Base-by-base conservation (phyloP, 2,797 vertebrate species). In the Typhlichthys subterraneus region DNA sequence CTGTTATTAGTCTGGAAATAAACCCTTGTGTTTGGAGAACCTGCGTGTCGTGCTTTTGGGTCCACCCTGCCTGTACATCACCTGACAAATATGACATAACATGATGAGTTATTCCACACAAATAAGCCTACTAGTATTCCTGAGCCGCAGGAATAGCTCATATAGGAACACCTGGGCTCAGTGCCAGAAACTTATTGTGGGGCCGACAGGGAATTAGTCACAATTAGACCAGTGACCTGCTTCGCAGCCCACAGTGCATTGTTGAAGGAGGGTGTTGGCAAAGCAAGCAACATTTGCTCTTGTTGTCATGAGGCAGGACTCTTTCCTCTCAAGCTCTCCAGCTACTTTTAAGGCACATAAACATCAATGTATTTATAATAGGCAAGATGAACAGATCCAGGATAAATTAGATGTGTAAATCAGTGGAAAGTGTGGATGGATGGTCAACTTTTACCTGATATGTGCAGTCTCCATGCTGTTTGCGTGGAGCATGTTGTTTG, bases 181-280 rank as follows among this genome's bases (percentile, higher is more conserved):
- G 29, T 14, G 70, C 80, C 81, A 83, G 67, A 19, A 33, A 56
- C 61, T 84, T 71, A 73, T 69, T 82, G 79, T 67, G 63, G 69
- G 57, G 45, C 58, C 14, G 76, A 74, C 73, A 84, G 80, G 77
- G 85, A 82, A 84, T 83, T 74, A 65, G 69, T 82, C 75, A 81
- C 69, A 77, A 88, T 85, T 82, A 80, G 71, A 75, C 81, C 59
- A 67, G 54, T 67, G 69, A 73, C 66, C 69, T 23, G 19, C 19
- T 23, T 23, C 15, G 54, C 12, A 61, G 53, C 63, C 63, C 66
- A 63, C 68, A 73, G 60, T 63, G 42, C 53, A 59, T 67, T 72
- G 67, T 63, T 53, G 59, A 61, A 46, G n/a, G 61, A 65, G 14
- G 17, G 2, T 61, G 53, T 69, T 65, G 56, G 12, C 53, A 50